These are phyloP conservation scores for human (Homo sapiens) DNA, from an alignment of 2,113 vertebrate genomes.

Conservation along the genomic window DNA sequence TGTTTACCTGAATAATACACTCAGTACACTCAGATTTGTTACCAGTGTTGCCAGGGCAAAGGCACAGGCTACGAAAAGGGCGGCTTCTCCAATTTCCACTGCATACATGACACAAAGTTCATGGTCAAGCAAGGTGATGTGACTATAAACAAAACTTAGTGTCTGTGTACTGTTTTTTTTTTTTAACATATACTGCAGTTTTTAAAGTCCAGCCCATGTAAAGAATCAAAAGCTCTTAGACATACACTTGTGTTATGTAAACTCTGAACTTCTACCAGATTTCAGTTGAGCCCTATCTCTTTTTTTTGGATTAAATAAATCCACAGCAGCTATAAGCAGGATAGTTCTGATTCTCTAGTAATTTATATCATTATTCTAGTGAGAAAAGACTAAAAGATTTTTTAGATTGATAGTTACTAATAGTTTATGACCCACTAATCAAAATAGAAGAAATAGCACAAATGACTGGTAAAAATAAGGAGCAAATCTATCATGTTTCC, in stretches of 20 bases:
- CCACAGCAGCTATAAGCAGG: neutral
- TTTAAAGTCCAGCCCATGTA: neutral
- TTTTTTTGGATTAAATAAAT: neutral
- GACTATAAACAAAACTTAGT: neutral
- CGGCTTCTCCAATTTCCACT: slow-evolving; percentile 89
- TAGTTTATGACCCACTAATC: neutral
- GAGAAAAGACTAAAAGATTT: neutral
- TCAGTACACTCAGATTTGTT: slow-evolving; percentile 90
- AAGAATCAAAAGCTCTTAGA: slow-evolving; percentile 13
- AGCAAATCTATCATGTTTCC: neutral
- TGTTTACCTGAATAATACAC: slow-evolving; percentile 79
- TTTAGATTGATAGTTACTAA: neutral
- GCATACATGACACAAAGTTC: slow-evolving; percentile 65
- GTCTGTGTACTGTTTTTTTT: neutral
- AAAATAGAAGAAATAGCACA: neutral
- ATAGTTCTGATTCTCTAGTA: neutral
- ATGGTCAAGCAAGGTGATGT: neutral
- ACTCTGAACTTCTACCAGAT: neutral
- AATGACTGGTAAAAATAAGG: neutral
- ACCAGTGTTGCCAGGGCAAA: slow-evolving; percentile 93
- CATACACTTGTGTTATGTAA: neutral
- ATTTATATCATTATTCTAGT: neutral
- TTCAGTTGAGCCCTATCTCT: neutral
- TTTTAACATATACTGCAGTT: neutral
- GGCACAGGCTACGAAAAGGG: slow-evolving; percentile 91